phyloP scores from a whole-genome alignment of 1,140 invertebrate genomes.

The Tenebrio molitor region DNA sequence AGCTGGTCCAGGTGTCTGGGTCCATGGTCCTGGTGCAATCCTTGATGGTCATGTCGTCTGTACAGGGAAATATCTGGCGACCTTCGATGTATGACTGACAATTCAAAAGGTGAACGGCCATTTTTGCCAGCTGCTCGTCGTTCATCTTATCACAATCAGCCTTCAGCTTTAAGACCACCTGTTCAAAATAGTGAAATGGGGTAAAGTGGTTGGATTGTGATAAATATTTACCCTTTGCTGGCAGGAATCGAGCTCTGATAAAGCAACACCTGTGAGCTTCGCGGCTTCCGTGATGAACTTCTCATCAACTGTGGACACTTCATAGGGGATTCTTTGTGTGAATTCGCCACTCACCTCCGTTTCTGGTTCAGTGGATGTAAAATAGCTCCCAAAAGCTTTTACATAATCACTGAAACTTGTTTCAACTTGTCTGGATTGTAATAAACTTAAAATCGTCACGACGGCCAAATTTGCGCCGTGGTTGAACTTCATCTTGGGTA shows the following conservation, averaged over 20 bases:
- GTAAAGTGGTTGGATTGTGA: slow-evolving; percentile 13
- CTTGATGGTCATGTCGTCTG: slow-evolving; percentile 72
- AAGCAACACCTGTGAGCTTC: slow-evolving; percentile 70
- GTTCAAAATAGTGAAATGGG: slow-evolving; percentile 54
- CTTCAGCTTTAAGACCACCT: slow-evolving; percentile 74
- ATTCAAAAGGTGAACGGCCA: slow-evolving; percentile 78
- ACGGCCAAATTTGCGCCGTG: not conserved
- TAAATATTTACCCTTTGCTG: slow-evolving; percentile 71
- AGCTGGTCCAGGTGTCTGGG: slow-evolving; percentile 78
- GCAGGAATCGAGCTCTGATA: slow-evolving; percentile 75
- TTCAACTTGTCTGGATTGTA: not conserved
- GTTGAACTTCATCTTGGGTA: not conserved
- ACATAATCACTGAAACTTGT: slow-evolving; percentile 30
- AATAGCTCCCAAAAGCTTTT: slow-evolving; percentile 24
- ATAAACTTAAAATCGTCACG: slow-evolving; percentile 2
- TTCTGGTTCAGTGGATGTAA: not conserved
- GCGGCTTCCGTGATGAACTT: slow-evolving; percentile 76
- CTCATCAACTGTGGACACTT: slow-evolving; percentile 74
- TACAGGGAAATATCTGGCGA: slow-evolving; percentile 73
- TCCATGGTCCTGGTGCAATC: slow-evolving; percentile 79
- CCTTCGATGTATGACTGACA: slow-evolving; percentile 78
- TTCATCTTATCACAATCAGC: slow-evolving; percentile 72
- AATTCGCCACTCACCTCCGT: slow-evolving; percentile 28
- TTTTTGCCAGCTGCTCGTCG: slow-evolving; percentile 77
- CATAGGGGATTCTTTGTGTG: slow-evolving; percentile 69